Conservation (phyloP, 2,797 vertebrate species). For the Crocodylus rhombifer region DNA sequence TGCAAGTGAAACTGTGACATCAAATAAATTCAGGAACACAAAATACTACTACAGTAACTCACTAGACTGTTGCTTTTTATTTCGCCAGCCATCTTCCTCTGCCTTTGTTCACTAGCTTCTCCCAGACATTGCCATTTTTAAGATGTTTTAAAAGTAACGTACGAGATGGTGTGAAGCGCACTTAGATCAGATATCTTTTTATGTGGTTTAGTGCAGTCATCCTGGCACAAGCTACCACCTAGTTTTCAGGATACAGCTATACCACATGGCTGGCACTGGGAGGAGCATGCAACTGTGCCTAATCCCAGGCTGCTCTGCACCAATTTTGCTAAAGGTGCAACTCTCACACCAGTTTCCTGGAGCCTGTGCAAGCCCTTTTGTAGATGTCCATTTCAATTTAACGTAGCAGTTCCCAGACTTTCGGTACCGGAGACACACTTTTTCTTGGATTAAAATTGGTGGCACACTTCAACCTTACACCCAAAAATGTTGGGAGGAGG, state of each 20-base stretch:
- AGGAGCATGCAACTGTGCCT: background rate
- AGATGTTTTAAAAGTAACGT: background rate
- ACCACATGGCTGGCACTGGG: background rate
- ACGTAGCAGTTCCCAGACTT: too few species aligned
- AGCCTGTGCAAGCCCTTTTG: background rate
- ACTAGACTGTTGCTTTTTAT: background rate
- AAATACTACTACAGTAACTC: background rate
- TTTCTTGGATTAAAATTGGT: too few species aligned
- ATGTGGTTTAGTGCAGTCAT: too few species aligned
- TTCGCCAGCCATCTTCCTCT: background rate
- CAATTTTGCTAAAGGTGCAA: background rate
- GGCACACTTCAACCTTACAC: too few species aligned
- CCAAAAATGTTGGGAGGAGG: too few species aligned
- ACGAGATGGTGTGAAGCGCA: background rate
- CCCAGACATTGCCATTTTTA: background rate
- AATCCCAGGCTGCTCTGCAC: background rate
- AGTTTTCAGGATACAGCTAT: accelerated
- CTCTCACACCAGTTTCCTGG: background rate
- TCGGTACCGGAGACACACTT: too few species aligned
- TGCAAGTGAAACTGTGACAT: accelerated
- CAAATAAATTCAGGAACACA: conserved; percentile 35
- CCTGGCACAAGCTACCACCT: background rate
- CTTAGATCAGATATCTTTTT: too few species aligned
- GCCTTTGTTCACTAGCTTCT: background rate
- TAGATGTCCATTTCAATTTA: background rate